Conservation (phyloP, 2,113 vertebrate genomes). For the Dipodomys merriami region DNA sequence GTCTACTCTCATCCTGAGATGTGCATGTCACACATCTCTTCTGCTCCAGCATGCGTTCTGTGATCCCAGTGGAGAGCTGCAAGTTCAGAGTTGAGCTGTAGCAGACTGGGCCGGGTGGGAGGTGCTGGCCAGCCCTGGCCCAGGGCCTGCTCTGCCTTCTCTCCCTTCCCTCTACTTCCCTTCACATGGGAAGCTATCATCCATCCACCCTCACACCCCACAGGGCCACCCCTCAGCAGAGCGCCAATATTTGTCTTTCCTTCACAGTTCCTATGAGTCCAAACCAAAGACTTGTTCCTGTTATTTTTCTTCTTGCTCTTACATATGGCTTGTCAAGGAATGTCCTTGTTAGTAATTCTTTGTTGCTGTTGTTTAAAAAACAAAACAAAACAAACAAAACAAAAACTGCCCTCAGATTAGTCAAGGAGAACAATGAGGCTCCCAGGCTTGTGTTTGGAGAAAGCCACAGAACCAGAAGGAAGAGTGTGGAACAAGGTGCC, state of each 20-base stretch:
- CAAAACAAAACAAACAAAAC: too few relatives aligned
- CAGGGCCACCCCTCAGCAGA: neutral
- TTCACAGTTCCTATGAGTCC: neutral
- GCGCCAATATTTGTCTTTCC: neutral
- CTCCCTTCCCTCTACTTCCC: neutral
- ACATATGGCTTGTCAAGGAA: neutral
- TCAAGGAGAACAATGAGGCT: neutral
- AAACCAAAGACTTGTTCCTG: neutral
- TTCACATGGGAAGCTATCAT: neutral
- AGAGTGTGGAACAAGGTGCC: neutral
- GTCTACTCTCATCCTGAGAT: too few relatives aligned
- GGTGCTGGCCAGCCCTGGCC: neutral
- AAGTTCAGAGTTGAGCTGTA: neutral
- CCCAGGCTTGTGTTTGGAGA: rapidly evolving
- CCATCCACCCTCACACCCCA: neutral
- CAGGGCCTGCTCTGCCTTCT: neutral
- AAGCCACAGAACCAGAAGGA: neutral
- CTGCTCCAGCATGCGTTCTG: neutral
- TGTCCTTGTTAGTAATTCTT: neutral
- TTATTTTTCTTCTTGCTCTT: neutral
- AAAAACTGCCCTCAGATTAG: neutral
- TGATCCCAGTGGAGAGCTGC: neutral
- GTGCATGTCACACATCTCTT: neutral
- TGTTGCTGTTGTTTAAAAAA: neutral
- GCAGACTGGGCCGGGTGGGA: rapidly evolving